Evolutionary conservation across 2,888 invertebrate genomes (phyloP).

Genomic region (Periphyllus acericola): DNA sequence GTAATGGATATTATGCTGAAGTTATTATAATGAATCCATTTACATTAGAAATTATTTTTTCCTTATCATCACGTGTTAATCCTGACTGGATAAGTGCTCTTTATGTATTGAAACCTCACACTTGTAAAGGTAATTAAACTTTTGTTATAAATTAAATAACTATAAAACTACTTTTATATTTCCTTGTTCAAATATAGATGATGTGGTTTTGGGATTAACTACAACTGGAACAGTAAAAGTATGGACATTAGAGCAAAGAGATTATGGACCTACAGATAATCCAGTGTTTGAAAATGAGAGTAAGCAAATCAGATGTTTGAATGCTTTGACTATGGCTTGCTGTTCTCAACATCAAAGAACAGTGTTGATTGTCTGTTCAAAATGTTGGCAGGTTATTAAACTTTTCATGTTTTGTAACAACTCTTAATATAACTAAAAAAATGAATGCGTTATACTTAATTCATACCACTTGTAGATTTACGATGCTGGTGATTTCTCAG

Average conservation of each 20-base stretch:
- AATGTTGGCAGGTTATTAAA: slow-evolving; percentile 90
- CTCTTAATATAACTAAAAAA: not conserved
- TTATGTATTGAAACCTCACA: slow-evolving; percentile 79
- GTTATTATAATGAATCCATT: slow-evolving; percentile 97
- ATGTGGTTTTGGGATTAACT: slow-evolving; percentile 93
- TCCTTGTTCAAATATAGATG: slow-evolving; percentile 72
- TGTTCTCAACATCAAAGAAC: slow-evolving; percentile 96
- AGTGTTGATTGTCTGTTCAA: slow-evolving; percentile 94
- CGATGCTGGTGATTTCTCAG: slow-evolving; percentile 92
- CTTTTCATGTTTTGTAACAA: not conserved
- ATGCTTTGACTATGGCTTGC: slow-evolving; percentile 92
- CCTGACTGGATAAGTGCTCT: slow-evolving; percentile 99
- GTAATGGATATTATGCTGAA: slow-evolving; percentile 98
- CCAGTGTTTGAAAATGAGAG: slow-evolving; percentile 94
- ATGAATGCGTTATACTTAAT: slow-evolving; percentile 19
- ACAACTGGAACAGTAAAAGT: slow-evolving; percentile 97
- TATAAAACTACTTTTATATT: not conserved
- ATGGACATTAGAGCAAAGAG: slow-evolving; percentile 91
- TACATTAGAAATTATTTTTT: slow-evolving; percentile 89
- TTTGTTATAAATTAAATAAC: not conserved
- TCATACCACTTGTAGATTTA: slow-evolving; percentile 72
- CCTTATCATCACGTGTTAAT: slow-evolving; percentile 92
- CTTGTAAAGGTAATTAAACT: slow-evolving; percentile 71
- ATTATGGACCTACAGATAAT: slow-evolving; percentile 86
- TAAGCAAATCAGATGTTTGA: slow-evolving; percentile 93